phyloP scores from a whole-genome alignment of 2,888 invertebrate genomes.

The Rhagonycha fulva region DNA sequence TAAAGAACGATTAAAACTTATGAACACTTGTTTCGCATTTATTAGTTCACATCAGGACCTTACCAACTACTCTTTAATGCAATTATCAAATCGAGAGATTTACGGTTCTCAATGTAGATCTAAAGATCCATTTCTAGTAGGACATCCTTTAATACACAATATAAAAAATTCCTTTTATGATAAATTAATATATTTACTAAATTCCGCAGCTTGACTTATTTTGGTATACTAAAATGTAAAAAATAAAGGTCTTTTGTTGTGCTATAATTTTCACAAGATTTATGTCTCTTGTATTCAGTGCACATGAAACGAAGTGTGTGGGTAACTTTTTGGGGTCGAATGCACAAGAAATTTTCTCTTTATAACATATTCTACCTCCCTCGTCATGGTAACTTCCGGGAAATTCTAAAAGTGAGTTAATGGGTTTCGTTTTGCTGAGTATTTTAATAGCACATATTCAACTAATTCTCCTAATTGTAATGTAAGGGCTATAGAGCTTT shows the following conservation, averaged over 20 bases:
- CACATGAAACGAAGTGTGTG: slow-evolving; percentile 34
- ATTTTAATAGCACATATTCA: slow-evolving; percentile 1
- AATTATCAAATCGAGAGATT: too few species aligned
- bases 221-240: not conserved
- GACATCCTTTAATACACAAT: too few species aligned
- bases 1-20: not conserved
- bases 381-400: slow-evolving; percentile 19
- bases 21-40: not conserved
- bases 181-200: not conserved
- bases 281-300: slow-evolving; percentile 27
- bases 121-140: too few species aligned
- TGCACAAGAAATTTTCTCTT: slow-evolving; percentile 27
- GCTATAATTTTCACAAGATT: slow-evolving; percentile 11
- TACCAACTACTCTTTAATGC: not conserved
- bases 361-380: slow-evolving; percentile 23
- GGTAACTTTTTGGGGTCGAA: slow-evolving; percentile 35
- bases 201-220: not conserved
- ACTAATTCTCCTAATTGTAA: not conserved
- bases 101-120: too few species aligned
- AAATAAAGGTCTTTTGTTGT: not conserved
- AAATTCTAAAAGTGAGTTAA: slow-evolving; percentile 8
- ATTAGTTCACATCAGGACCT: not conserved
- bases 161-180: not conserved
- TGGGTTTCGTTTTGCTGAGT: not conserved
- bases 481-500: not conserved